Conservation (phyloP, 92 coral and sea anemone genomes). For the Ricordea florida region DNA sequence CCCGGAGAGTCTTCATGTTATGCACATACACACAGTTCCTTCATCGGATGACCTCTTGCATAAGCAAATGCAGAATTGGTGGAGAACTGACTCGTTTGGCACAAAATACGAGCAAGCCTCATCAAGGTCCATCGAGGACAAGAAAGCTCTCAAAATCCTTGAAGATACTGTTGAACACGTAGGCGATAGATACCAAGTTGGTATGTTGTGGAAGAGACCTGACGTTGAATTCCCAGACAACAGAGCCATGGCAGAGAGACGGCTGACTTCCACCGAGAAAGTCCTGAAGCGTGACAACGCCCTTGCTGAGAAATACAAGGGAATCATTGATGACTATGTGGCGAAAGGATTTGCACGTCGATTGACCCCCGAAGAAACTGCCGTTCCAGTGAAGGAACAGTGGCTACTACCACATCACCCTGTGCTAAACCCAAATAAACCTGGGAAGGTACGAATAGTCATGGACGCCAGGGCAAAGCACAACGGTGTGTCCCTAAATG, state of each 20-base stretch:
- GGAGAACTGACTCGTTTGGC: conserved; percentile 65
- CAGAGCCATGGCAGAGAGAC: conserved; percentile 52
- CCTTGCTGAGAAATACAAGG: conserved; percentile 24
- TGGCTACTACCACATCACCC: conserved; percentile 45
- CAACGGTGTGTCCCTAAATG: conserved; percentile 22
- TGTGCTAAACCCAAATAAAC: conserved; percentile 27
- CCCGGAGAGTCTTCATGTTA: conserved; percentile 20
- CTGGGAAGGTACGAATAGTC: conserved; percentile 8
- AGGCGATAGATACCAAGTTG: conserved; percentile 41
- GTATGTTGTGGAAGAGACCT: conserved; percentile 51
- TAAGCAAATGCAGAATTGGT: conserved; percentile 52
- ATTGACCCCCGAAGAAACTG: conserved; percentile 17
- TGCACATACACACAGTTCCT: conserved; percentile 40
- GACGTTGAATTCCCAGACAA: conserved; percentile 49
- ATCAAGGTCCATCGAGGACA: conserved; percentile 40
- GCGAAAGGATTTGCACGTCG: conserved; percentile 20
- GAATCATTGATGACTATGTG: conserved; percentile 22
- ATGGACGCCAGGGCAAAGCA: conserved; percentile 35
- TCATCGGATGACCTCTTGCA: conserved; percentile 32
- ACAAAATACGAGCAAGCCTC: conserved; percentile 24
- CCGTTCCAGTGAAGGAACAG: neutral
- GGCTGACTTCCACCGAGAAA: conserved; percentile 51
- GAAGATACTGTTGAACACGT: conserved; percentile 25
- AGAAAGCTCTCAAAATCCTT: conserved; percentile 45
- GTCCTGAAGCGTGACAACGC: conserved; percentile 7